Evolutionary conservation across 2,888 invertebrate genomes (phyloP), one percentile per base, ranked within the genome.

Genomic region (Beris morrisii): DNA sequence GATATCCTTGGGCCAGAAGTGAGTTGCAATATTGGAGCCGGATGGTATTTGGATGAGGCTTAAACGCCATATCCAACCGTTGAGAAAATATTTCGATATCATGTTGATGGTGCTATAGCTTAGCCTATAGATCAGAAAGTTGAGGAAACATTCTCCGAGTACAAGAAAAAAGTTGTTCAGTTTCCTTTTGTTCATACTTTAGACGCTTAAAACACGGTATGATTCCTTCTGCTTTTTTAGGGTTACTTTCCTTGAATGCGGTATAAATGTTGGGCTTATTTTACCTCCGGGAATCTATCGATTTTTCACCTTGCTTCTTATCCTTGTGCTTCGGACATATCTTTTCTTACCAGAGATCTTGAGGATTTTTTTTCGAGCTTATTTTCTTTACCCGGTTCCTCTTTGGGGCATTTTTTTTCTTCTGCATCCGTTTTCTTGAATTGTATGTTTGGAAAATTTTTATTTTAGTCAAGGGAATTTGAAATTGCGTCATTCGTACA

Each of bases 401-500:
- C 38, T 38, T 22, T 22, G 22, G 22, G 22, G 22, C 3, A 2
- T 22, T 22, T 22, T 22, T 22, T 38, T 38, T 38, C 9, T 38
- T 38, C 9, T 38, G 38, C 38, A 38, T 38, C 38, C 38, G 38
- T 38, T 38, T 65, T 57, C 65, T 43, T 56, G 57, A 65, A 65
- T 65, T 65, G 65, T 56, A 57, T 65, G 38, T 38, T 38, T 38
- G 38, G 38, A 57, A 65, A 65, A 65, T 55, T 65, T 65, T 56
- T 65, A 65, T 65, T 65, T 65, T 28, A 48, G 65, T 28, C 56
- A 50, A 48, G 65, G 65, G 65, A 57, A 65, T 65, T 65, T 65
- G 56, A 55, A 48, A 55, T 55, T 55, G 43, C 65, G 48, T 30
- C 31, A 48, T 38, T 54, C 43, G 43, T 15, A 13, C 28, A 52